Conservation (phyloP, 2,888 invertebrate genomes). For the Lasioglossum pauxillum region DNA sequence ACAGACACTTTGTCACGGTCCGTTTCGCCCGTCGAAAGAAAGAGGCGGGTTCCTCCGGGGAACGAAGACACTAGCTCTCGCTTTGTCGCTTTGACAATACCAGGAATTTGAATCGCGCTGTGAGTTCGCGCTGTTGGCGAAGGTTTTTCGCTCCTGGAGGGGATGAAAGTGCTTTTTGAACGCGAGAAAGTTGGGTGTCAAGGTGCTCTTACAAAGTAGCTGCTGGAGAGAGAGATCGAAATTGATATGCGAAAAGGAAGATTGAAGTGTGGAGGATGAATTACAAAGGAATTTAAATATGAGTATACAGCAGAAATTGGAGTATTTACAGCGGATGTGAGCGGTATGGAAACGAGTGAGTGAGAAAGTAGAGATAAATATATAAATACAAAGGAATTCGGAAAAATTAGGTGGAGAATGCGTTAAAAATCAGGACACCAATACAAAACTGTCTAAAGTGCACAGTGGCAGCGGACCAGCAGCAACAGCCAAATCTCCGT, state of each 20-base stretch:
- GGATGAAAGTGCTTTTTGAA: not conserved
- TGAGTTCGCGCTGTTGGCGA: not conserved
- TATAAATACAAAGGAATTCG: too few relatives aligned
- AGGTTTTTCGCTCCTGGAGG: not conserved
- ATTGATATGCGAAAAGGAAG: not conserved
- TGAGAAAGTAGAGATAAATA: too few relatives aligned
- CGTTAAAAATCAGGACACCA: too few relatives aligned
- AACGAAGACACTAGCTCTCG: not conserved
- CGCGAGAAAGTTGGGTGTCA: not conserved
- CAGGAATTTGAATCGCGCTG: constrained; percentile 2
- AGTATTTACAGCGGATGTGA: too few relatives aligned
- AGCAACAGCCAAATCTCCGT: not conserved
- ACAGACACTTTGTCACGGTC: not conserved
- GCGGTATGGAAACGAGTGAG: too few relatives aligned
- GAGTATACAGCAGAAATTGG: too few relatives aligned
- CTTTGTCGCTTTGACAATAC: constrained; percentile 3
- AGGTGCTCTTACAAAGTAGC: not conserved
- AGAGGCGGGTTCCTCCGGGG: not conserved
- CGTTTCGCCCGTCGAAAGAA: not conserved
- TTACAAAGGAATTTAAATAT: not conserved
- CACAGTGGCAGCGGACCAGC: not conserved
- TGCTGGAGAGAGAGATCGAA: not conserved
- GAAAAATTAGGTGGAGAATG: too few relatives aligned
- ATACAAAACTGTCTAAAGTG: not conserved
- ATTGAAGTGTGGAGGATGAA: not conserved